These are phyloP conservation scores for Bolinopsis microptera DNA, from an alignment of 37 sponge, comb jelly and placozoan genomes.

Conservation along the genomic window DNA sequence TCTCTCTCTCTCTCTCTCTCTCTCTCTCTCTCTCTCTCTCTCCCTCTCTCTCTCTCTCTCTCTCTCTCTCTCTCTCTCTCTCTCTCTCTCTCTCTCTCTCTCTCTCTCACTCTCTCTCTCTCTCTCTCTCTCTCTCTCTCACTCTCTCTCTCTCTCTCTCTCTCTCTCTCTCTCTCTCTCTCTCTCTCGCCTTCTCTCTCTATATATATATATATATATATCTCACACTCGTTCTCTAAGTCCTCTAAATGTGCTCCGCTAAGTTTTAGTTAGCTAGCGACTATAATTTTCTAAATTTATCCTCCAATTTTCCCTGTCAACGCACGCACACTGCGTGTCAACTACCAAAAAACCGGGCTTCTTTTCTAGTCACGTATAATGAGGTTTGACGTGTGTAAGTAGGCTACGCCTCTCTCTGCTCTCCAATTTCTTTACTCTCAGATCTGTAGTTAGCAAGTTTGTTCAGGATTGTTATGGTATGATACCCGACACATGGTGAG, in stretches of 20 bases:
- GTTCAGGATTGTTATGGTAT: too few relatives aligned
- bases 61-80: slow-evolving; percentile 47
- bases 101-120: slow-evolving; percentile 21
- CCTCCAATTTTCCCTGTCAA: not conserved
- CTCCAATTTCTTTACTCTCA: not conserved
- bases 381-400: slow-evolving; percentile 30
- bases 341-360: not conserved
- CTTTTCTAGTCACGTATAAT: not conserved
- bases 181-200: too few relatives aligned
- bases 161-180: slow-evolving; percentile 45
- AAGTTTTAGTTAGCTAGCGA: not conserved
- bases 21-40: slow-evolving; percentile 11
- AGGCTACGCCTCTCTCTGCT: not conserved
- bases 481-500: too few relatives aligned
- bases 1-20: not conserved
- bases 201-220: too few relatives aligned
- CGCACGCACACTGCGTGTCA: not conserved
- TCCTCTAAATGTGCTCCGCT: not conserved
- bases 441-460: not conserved
- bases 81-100: slow-evolving; percentile 13
- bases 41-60: slow-evolving; percentile 23
- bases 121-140: slow-evolving; percentile 41
- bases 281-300: not conserved
- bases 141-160: slow-evolving; percentile 15
- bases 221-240: not conserved